These are phyloP conservation scores for Bombus confusus DNA, from an alignment of 1,140 invertebrate species.

Conservation along the genomic window DNA sequence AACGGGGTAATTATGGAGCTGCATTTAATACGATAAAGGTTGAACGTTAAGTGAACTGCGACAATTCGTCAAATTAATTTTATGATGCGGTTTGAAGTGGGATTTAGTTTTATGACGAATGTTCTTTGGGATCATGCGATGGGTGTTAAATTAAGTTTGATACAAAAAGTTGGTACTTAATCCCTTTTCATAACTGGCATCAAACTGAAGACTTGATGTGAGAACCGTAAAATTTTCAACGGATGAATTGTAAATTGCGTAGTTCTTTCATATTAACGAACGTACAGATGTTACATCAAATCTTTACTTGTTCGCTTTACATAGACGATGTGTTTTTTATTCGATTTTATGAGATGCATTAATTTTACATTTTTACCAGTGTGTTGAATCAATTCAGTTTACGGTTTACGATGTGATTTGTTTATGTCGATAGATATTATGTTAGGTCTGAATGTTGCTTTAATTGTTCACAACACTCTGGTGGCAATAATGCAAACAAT, in stretches of 20 bases:
- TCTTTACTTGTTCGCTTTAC: slow-evolving; percentile 37
- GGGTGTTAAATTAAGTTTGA: not conserved
- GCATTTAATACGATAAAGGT: slow-evolving; percentile 20
- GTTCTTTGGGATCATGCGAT: not conserved
- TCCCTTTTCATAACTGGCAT: not conserved
- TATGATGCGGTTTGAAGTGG: not conserved
- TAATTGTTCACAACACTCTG: slow-evolving; percentile 47
- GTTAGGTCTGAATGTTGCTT: slow-evolving; percentile 60
- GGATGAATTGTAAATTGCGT: not conserved
- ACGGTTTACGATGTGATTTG: slow-evolving; percentile 14
- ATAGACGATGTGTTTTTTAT: slow-evolving; percentile 25
- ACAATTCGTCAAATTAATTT: slow-evolving; percentile 19
- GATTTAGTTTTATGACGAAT: not conserved
- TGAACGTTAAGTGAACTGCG: not conserved
- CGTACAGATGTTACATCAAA: not conserved
- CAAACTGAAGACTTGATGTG: slow-evolving; percentile 12
- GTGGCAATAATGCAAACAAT: slow-evolving; percentile 4
- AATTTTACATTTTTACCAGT: slow-evolving; percentile 18
- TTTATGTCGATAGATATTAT: slow-evolving; percentile 36
- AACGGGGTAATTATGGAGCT: not conserved
- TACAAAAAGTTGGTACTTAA: not conserved
- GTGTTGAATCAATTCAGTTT: slow-evolving; percentile 14
- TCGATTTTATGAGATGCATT: slow-evolving; percentile 9
- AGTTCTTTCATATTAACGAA: not conserved
- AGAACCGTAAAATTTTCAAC: not conserved